These are phyloP conservation scores for Folsomia manolachei DNA, from an alignment of 2,888 invertebrate species.

Conservation along the genomic window DNA sequence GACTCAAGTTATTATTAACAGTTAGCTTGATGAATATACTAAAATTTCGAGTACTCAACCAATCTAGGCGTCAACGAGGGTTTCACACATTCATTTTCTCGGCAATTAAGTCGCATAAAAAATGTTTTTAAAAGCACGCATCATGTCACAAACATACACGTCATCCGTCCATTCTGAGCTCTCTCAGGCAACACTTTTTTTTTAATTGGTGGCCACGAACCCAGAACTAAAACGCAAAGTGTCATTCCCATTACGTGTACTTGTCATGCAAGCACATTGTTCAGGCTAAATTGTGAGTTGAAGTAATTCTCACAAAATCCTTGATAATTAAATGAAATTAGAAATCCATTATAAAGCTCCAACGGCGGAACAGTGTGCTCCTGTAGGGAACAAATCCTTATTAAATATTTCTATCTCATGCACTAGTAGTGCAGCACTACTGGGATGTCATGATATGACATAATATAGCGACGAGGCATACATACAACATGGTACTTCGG, in stretches of 20 bases:
- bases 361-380: not conserved
- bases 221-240: conserved; percentile 23
- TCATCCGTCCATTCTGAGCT: conserved; percentile 20
- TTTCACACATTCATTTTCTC: conserved; percentile 25
- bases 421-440: no score
- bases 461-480: no score
- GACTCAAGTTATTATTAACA: no score
- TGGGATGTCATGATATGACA: no score
- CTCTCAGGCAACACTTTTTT: conserved; percentile 19
- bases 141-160: conserved; percentile 23
- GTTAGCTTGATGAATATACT: conserved; percentile 5
- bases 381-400: no score
- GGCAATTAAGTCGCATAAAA: conserved; percentile 16
- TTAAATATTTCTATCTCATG: no score
- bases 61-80: conserved; percentile 40
- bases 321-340: conserved; percentile 22
- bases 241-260: conserved; percentile 12
- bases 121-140: conserved; percentile 21
- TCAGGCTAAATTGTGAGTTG: not conserved
- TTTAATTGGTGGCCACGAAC: conserved; percentile 1
- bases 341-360: conserved; percentile 7
- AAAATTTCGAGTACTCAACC: conserved; percentile 3
- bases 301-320: conserved; percentile 14
- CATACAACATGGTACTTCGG: no score
- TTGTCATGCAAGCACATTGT: conserved; percentile 19